phyloP scores from a whole-genome alignment of 2,797 vertebrate species.

The Lates japonicus region DNA sequence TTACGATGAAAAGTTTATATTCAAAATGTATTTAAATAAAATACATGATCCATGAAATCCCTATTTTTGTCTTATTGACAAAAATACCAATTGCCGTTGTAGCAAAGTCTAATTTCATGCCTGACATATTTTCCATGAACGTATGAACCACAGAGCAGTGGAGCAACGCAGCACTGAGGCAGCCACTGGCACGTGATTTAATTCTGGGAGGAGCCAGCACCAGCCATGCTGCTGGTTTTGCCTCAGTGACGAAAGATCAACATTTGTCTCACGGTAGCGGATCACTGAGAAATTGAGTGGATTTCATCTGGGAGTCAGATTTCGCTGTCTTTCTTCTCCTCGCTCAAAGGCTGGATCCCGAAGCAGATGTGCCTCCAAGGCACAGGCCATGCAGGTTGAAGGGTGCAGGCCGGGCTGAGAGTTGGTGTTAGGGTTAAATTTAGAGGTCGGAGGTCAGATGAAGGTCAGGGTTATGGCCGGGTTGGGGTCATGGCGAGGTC shows the following conservation, averaged over 20 bases:
- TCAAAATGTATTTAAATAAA: constrained; percentile 33
- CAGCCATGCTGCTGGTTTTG: constrained; percentile 42
- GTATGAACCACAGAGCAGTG: constrained; percentile 16
- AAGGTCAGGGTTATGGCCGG: constrained; percentile 84
- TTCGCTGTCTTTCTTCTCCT: constrained; percentile 64
- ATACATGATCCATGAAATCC: constrained; percentile 29
- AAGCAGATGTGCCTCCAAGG: constrained; percentile 84
- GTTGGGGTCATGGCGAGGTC: constrained; percentile 79
- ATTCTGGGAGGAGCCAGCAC: constrained; percentile 49
- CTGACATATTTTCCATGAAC: constrained; percentile 35
- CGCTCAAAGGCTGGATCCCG: constrained; percentile 56
- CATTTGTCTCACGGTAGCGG: constrained; percentile 79
- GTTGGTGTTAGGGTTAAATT: constrained; percentile 85
- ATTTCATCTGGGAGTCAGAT: constrained; percentile 78
- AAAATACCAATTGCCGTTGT: constrained; percentile 20
- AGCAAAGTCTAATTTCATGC: constrained; percentile 49
- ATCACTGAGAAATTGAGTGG: constrained; percentile 73
- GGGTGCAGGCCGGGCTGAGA: constrained; percentile 72
- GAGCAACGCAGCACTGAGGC: constrained; percentile 16
- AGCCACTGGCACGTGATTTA: constrained; percentile 27
- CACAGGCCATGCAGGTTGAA: constrained; percentile 68
- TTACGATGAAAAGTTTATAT: constrained; percentile 10
- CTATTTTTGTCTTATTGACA: constrained; percentile 37
- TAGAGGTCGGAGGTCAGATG: constrained; percentile 75
- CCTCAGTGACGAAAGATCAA: constrained; percentile 70